Evolutionary conservation across 2,888 invertebrate genomes (phyloP).

Genomic region (Tricholauxania praeusta): DNA sequence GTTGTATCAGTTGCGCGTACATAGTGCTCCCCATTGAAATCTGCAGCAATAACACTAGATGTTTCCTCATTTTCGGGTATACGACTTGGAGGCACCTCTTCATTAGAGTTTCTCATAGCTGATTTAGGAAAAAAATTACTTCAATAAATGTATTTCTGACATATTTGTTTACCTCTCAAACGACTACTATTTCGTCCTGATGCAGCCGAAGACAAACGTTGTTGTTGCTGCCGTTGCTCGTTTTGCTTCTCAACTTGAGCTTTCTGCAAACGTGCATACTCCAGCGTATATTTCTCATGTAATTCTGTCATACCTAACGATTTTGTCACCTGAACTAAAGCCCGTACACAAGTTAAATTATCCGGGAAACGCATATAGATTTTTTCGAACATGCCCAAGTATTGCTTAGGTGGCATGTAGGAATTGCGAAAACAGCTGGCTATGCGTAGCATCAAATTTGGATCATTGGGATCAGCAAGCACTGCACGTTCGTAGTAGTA

Average conservation of each 20-base stretch:
- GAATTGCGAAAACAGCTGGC: conserved; percentile 86
- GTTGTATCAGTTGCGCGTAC: conserved; percentile 42
- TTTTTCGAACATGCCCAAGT: conserved; percentile 65
- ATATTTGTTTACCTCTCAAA: conserved; percentile 46
- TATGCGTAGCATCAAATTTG: conserved; percentile 87
- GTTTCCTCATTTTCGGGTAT: conserved; percentile 47
- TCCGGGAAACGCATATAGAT: conserved; percentile 92
- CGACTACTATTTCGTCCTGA: conserved; percentile 53
- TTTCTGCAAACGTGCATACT: conserved; percentile 79
- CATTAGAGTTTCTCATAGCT: conserved; percentile 54
- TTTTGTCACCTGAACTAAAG: conserved; percentile 65
- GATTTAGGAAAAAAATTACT: too few species aligned
- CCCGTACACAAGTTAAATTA: conserved; percentile 91
- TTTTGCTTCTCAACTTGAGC: conserved; percentile 59
- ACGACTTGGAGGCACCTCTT: conserved; percentile 44
- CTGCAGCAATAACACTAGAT: conserved; percentile 44
- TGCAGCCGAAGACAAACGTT: conserved; percentile 58
- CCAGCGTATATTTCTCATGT: conserved; percentile 81
- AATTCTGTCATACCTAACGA: conserved; percentile 89
- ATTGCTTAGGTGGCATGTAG: conserved; percentile 73
- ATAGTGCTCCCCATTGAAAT: conserved; percentile 51
- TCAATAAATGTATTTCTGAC: not conserved
- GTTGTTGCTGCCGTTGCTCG: conserved; percentile 60
- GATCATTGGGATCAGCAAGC: conserved; percentile 80
- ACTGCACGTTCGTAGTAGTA: conserved; percentile 85